Percentiles rank a stretch among this genome's conserved stretches.
Conservation (phyloP, 2,113 vertebrate genomes). For the Colinus virginianus region DNA sequence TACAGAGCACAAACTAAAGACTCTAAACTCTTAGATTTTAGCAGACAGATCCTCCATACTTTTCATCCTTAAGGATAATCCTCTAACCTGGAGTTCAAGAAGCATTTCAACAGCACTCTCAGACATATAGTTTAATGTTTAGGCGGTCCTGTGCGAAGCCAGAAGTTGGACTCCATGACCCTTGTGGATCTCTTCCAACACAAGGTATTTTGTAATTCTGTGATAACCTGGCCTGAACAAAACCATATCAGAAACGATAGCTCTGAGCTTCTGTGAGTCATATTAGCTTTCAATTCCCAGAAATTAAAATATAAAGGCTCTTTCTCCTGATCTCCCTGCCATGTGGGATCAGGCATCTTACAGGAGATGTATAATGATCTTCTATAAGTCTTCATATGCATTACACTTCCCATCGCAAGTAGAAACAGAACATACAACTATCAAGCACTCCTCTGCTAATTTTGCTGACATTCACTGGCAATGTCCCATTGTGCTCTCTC, state of each 20-base stretch:
- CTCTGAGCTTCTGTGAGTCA: neutral
- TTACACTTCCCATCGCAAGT: neutral
- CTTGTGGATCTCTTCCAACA: neutral
- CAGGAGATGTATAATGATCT: neutral
- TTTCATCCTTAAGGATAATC: neutral
- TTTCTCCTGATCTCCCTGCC: neutral
- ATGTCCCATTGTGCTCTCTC: neutral
- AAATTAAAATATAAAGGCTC: neutral
- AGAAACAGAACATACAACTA: neutral
- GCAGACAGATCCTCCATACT: neutral
- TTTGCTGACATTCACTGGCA: neutral
- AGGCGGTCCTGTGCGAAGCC: neutral
- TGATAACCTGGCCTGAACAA: neutral
- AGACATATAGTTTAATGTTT: neutral
- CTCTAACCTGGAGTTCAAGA: neutral
- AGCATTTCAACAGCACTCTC: neutral
- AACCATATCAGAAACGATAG: neutral
- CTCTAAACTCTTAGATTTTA: neutral
- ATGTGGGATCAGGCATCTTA: neutral
- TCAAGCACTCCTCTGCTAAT: neutral
- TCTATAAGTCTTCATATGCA: neutral
- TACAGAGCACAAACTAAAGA: neutral
- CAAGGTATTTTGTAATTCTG: neutral
- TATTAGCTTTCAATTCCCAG: neutral
- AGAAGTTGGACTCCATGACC: neutral